Evolutionary conservation across 2,888 invertebrate genomes (phyloP), one percentile per base, ranked within the genome.

Genomic region (Caenorhabditis afra): DNA sequence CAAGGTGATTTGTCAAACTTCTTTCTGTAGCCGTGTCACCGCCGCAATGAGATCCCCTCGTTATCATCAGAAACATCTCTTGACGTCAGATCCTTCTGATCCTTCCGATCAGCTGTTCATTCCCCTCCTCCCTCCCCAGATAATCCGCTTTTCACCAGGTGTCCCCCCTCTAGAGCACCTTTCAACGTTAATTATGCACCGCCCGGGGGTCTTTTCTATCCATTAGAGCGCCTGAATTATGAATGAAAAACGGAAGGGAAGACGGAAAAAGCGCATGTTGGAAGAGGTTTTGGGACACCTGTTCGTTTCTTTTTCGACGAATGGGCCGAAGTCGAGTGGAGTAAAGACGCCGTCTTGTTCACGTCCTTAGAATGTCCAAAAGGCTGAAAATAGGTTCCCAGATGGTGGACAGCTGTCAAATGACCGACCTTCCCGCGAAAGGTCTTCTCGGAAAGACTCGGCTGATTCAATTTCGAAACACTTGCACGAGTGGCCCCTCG

Each of bases 1-100:
- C 64, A 64, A 64, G 50, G 64, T 71, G 49, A 64, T 71, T 71
- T 71, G 57, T 57, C 64, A 49, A 62, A 62, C 50, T 59, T 18
- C 47, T 47, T 47, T 8, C 35, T 45, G n/a, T n/a, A n/a, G n/a
- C n/a, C n/a, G n/a, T n/a, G n/a, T n/a, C n/a, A n/a, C n/a, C 41
- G 41, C 14, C 44, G 35, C 20, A 23, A 59, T 37, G 4, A 47
- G 53, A 45, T 62, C 59, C 52, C 22, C 11, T 29, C 44, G 53
- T 61, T 61, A 53, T 70, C 45, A 37, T n/a, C 18, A 20, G 3
- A n/a, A 16, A 0, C 35, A 35, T 61, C 52, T 52, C n/a, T 50
- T 53, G n/a, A n/a, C 68, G 59, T 50, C 59, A 53, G 68, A 35
- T 57, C 18, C 12, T 2, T 18, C 55, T 16, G n/a, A 47, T 8